Percentiles rank a stretch among this genome's conserved stretches.
These are phyloP conservation scores for Carassius auratus DNA, from an alignment of 2,113 vertebrate species.

Conservation along the genomic window DNA sequence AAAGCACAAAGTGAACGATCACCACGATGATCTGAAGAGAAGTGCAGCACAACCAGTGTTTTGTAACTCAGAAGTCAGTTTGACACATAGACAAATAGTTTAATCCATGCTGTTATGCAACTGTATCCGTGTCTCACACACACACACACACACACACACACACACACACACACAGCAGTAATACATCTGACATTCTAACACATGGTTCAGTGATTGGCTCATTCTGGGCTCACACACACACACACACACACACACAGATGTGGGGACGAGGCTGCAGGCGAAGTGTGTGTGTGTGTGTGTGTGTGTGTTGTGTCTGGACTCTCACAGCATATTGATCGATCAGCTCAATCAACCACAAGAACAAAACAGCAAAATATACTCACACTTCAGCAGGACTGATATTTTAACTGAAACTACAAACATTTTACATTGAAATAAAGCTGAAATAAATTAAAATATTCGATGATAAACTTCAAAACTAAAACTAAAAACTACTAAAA, in stretches of 20 bases:
- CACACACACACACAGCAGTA: background rate
- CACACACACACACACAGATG: background rate
- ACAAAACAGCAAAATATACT: background rate
- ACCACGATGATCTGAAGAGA: no score
- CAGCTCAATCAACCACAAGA: background rate
- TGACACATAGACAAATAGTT: constrained; percentile 3
- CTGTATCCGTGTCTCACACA: background rate
- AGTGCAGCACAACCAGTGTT: background rate
- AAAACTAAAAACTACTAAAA: no score
- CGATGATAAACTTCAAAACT: background rate
- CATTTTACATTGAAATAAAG: background rate
- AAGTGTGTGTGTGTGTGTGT: background rate
- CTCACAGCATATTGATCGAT: constrained; percentile 10
- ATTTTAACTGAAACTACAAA: background rate
- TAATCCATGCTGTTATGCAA: constrained; percentile 36
- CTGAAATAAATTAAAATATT: background rate
- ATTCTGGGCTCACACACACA: background rate
- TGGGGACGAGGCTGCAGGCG: background rate
- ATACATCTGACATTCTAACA: constrained; percentile 9
- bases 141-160: constrained; percentile 25
- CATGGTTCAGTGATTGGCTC: constrained; percentile 32
- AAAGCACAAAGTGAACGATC: background rate
- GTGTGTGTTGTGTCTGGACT: constrained; percentile 23
- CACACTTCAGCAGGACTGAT: background rate
- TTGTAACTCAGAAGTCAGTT: background rate